A percentile compares a stretch with the other conserved stretches of the same genome.
phyloP scores from a whole-genome alignment of 2,797 vertebrate species.

The Ctenochaetus hawaiiensis region DNA sequence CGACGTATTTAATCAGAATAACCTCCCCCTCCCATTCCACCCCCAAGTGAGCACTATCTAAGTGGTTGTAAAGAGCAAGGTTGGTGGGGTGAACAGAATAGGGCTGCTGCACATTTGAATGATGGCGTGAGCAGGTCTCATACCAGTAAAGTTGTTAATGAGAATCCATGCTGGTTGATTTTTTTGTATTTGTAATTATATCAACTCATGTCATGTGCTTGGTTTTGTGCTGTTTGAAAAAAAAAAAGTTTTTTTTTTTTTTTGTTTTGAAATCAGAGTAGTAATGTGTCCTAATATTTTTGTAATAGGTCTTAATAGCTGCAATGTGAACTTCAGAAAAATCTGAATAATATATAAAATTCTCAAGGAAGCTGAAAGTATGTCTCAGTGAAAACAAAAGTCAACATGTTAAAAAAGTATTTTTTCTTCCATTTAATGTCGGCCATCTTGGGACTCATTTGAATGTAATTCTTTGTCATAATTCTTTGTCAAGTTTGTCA shows the following conservation, averaged over 20 bases:
- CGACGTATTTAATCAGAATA: conserved; percentile 62
- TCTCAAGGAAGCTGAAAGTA: conserved; percentile 44
- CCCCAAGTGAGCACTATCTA: conserved; percentile 61
- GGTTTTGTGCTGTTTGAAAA: conserved; percentile 27
- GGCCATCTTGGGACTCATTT: conserved; percentile 63
- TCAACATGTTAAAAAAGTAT: neutral
- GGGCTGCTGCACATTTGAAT: conserved; percentile 64
- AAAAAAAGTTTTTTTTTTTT: conserved; percentile 8
- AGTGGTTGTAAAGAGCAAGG: conserved; percentile 52
- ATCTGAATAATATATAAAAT: conserved; percentile 24
- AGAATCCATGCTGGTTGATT: conserved; percentile 45
- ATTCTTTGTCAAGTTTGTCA: conserved; percentile 20
- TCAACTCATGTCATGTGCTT: conserved; percentile 36
- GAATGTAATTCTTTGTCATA: conserved; percentile 67
- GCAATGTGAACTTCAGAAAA: conserved; percentile 36
- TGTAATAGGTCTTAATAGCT: conserved; percentile 40
- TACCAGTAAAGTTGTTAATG: conserved; percentile 49
- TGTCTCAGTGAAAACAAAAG: conserved; percentile 47
- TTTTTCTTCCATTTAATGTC: conserved; percentile 26
- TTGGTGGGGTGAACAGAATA: conserved; percentile 53
- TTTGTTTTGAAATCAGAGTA: neutral
- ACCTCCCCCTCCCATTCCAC: conserved; percentile 28
- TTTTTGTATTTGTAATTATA: conserved; percentile 54
- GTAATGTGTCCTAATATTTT: conserved; percentile 41
- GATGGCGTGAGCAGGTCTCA: conserved; percentile 84